Conservation (phyloP, 2,113 vertebrate genomes). For the Xiphorhynchus elegans region DNA sequence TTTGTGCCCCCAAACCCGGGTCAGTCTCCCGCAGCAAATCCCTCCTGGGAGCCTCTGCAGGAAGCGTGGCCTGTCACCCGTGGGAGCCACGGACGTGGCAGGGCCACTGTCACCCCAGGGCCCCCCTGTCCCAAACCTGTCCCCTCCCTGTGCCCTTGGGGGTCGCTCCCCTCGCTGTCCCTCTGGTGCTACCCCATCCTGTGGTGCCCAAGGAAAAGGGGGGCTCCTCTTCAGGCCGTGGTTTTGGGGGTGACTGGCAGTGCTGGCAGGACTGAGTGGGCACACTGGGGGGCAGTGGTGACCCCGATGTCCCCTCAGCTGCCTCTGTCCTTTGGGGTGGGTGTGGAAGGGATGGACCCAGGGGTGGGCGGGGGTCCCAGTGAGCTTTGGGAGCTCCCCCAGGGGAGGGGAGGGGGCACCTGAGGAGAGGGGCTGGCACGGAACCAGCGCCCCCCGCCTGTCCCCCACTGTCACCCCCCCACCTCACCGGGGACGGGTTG, state of each 20-base stretch:
- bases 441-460: accelerated
- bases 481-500: accelerated
- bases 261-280: no score
- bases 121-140: not conserved
- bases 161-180: not conserved
- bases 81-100: not conserved
- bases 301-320: not conserved
- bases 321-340: not conserved
- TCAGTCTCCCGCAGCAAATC: not conserved
- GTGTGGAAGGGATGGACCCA: not conserved
- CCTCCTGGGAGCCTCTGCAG: not conserved
- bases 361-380: no score
- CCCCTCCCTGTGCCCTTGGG: not conserved
- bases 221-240: not conserved
- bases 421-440: not conserved
- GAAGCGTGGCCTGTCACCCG: not conserved
- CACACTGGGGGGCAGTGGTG: not conserved
- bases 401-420: not conserved
- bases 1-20: not conserved
- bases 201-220: not conserved
- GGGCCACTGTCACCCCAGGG: not conserved
- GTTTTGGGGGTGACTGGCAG: not conserved
- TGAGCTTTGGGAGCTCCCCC: not conserved
- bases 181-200: not conserved
- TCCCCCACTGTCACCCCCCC: not conserved